Conservation (phyloP, 2,888 invertebrate genomes). For the Sinelater perroti region DNA sequence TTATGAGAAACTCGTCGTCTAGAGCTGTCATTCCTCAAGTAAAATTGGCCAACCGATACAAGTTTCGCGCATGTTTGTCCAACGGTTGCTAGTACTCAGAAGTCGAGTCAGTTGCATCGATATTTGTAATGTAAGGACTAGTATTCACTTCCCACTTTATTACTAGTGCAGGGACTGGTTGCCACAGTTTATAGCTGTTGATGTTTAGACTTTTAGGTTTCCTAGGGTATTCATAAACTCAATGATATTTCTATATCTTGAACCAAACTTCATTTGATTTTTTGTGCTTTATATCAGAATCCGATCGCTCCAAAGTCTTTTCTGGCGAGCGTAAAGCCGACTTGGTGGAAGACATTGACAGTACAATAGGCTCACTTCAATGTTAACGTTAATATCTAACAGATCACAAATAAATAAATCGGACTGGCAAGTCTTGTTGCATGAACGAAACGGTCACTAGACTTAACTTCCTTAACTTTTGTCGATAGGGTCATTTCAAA, state of each 20-base stretch:
- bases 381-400: too few species aligned
- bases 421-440: too few species aligned
- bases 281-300: slow-evolving; percentile 47
- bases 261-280: slow-evolving; percentile 71
- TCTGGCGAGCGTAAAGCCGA: slow-evolving; percentile 74
- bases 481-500: too few species aligned
- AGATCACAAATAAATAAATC: too few species aligned
- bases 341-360: slow-evolving; percentile 78
- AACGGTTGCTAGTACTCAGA: slow-evolving; percentile 27
- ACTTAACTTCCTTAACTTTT: too few species aligned
- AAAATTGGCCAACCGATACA: slow-evolving; percentile 51
- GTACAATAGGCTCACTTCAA: too few species aligned
- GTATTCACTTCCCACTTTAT: slow-evolving; percentile 61
- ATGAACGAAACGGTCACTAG: too few species aligned
- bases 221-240: slow-evolving; percentile 84
- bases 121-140: slow-evolving; percentile 47
- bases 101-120: slow-evolving; percentile 22
- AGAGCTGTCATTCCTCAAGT: slow-evolving; percentile 59
- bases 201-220: slow-evolving; percentile 66
- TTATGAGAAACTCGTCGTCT: slow-evolving; percentile 78
- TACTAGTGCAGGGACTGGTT: slow-evolving; percentile 47
- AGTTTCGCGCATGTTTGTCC: slow-evolving; percentile 45
- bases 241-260: slow-evolving; percentile 84
- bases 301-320: slow-evolving; percentile 57
- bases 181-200: slow-evolving; percentile 58